Evolutionary conservation across 2,797 vertebrate genomes (phyloP), one percentile per base, ranked within the genome.

Genomic region (Centropyge bicolor): DNA sequence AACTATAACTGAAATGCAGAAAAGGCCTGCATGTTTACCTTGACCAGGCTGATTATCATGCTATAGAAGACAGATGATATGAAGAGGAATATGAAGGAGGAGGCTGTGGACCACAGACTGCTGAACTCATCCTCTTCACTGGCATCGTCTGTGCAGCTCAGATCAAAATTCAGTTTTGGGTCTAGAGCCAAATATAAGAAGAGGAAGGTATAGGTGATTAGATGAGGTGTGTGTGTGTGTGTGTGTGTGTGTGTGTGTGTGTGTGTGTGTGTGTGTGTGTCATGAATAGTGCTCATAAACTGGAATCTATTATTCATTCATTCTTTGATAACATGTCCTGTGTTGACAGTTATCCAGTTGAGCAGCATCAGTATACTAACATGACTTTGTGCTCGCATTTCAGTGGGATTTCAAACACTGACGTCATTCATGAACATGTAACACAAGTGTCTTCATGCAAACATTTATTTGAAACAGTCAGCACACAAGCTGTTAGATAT

Each of bases 81-180:
- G 76, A 94, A 94, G 77, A 94, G 90, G 6, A 91, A 87, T 76
- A 93, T 86, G 82, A 90, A 92, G 56, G 85, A 86, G 35, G 68
- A 80, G 55, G 89, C 24, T 76, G 90, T 91, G 79, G 85, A 91
- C 91, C 91, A 94, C 72, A 92, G 74, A 79, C 89, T 93, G 56
- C 70, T 83, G 78, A 81, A 69, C 24, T 93, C 91, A 35, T 93
- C 92, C 8, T 88, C 89, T 40, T 80, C 82, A 74, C 0, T 1
- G 13, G 3, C n/a, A 45, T 49, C 63, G 1, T 80, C 19, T 31
- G 24, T 65, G 69, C 70, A 84, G 68, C 20, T 52, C 41, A 69
- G 13, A 64, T 24, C 19, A 51, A 52, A n/a, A 41, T 0, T 49
- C 55, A 10, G 6, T 0, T 76, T 67, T 57, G 48, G 31, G 0